Percentiles rank a stretch among this genome's conserved stretches.
phyloP scores from a whole-genome alignment of 2,888 invertebrate genomes.

The Harpagoxenus sublaevis region DNA sequence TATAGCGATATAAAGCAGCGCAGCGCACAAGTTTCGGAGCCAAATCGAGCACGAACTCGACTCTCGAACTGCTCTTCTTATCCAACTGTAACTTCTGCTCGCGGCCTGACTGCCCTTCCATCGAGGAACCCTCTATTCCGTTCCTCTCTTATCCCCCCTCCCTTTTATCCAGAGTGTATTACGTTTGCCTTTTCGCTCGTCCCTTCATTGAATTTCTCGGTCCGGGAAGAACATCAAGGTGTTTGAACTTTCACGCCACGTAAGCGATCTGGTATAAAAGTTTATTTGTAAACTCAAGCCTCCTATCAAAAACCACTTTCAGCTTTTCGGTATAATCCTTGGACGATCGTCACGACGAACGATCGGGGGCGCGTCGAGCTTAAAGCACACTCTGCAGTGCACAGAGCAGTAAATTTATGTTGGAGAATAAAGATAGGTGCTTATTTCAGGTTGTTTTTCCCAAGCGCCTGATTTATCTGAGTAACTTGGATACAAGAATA shows the following conservation, averaged over 20 bases:
- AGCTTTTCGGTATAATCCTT: neutral
- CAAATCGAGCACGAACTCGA: slow-evolving; percentile 67
- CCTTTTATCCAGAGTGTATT: neutral
- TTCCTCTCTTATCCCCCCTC: neutral
- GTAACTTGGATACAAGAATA: slow-evolving; percentile 47
- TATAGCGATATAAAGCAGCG: slow-evolving; percentile 64
- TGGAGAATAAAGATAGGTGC: neutral
- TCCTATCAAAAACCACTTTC: neutral
- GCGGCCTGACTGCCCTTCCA: slow-evolving; percentile 34
- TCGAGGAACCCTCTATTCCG: slow-evolving; percentile 1
- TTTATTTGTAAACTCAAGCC: slow-evolving; percentile 54
- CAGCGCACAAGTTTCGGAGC: slow-evolving; percentile 54
- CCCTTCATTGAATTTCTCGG: neutral
- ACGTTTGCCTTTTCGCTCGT: neutral
- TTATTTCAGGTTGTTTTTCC: slow-evolving; percentile 19
- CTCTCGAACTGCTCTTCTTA: slow-evolving; percentile 63
- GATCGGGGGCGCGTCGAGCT: neutral
- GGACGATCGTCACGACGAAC: neutral
- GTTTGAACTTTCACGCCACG: slow-evolving; percentile 33
- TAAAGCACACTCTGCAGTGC: neutral
- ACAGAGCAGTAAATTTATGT: neutral
- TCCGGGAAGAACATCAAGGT: slow-evolving; percentile 19
- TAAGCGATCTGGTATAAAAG: slow-evolving; percentile 56
- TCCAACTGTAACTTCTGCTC: slow-evolving; percentile 59
- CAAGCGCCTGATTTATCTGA: slow-evolving; percentile 42